phyloP scores from a whole-genome alignment of 2,113 vertebrate species.

The Solea senegalensis region DNA sequence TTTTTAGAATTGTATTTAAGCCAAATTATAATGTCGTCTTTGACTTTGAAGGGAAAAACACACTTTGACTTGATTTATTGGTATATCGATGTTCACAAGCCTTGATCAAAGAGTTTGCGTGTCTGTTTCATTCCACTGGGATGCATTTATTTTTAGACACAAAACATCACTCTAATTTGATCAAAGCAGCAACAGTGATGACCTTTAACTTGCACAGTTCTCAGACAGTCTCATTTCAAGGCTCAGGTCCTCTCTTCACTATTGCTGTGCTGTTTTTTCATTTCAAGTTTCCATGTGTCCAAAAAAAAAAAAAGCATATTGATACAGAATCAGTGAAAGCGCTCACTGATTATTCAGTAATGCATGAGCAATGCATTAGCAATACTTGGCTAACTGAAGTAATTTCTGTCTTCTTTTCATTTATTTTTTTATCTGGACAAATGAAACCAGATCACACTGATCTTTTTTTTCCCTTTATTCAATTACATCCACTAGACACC shows the following conservation, averaged over 20 bases:
- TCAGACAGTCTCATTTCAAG: constrained; percentile 2
- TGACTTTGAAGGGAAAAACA: constrained; percentile 55
- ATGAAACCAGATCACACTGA: neutral
- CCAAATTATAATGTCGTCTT: constrained; percentile 9
- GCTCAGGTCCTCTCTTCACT: neutral
- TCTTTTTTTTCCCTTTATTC: neutral
- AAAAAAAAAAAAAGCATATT: neutral
- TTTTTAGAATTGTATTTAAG: neutral
- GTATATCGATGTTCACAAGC: constrained; percentile 35
- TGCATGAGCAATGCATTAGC: neutral
- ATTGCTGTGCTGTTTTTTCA: neutral
- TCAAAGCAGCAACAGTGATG: constrained; percentile 55
- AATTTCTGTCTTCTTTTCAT: neutral
- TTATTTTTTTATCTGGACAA: neutral
- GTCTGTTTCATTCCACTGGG: constrained; percentile 28
- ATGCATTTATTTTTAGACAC: constrained; percentile 42
- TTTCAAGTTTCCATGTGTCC: neutral
- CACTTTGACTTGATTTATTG: constrained; percentile 43
- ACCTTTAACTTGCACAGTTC: constrained; percentile 32
- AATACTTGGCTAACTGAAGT: neutral
- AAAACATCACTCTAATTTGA: constrained; percentile 44
- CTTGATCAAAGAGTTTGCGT: constrained; percentile 65
- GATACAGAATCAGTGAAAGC: neutral
- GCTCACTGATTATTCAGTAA: neutral
- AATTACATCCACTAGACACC: no score